phyloP scores from a whole-genome alignment of 30 jellyfish, hydroid and myxozoan species.

The Hydractinia echinata region DNA sequence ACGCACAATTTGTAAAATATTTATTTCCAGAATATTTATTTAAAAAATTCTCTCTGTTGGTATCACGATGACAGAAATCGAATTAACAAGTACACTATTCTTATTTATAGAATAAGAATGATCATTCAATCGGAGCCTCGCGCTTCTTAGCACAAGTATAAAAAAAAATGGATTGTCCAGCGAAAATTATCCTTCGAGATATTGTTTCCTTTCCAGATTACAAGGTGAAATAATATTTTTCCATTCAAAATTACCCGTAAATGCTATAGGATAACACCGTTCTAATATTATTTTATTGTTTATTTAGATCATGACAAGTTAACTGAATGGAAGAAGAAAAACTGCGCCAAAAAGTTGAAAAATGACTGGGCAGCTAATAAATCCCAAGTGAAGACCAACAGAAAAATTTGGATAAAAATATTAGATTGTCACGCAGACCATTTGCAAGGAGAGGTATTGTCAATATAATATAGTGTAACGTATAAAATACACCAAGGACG shows the following conservation, averaged over 20 bases:
- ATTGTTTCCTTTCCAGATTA: background rate
- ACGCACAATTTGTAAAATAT: too few species aligned
- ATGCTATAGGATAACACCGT: background rate
- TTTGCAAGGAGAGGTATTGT: background rate
- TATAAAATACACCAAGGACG: background rate
- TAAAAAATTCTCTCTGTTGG: too few species aligned
- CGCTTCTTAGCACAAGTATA: background rate
- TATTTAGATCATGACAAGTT: background rate
- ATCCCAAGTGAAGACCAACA: background rate
- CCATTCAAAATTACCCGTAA: background rate
- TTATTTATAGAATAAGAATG: background rate
- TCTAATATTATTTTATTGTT: background rate
- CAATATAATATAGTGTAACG: background rate
- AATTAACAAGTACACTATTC: too few species aligned
- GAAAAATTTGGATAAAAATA: background rate
- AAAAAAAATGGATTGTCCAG: constrained; percentile 2
- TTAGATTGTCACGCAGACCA: background rate
- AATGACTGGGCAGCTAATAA: background rate
- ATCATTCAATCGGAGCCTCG: background rate
- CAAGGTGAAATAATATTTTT: background rate
- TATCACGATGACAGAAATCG: too few species aligned
- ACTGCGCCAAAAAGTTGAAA: background rate
- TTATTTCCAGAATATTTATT: too few species aligned
- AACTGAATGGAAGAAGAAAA: background rate
- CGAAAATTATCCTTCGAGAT: background rate